These are phyloP conservation scores for Plectropomus leopardus DNA, from an alignment of 2,113 vertebrate species.

Conservation along the genomic window DNA sequence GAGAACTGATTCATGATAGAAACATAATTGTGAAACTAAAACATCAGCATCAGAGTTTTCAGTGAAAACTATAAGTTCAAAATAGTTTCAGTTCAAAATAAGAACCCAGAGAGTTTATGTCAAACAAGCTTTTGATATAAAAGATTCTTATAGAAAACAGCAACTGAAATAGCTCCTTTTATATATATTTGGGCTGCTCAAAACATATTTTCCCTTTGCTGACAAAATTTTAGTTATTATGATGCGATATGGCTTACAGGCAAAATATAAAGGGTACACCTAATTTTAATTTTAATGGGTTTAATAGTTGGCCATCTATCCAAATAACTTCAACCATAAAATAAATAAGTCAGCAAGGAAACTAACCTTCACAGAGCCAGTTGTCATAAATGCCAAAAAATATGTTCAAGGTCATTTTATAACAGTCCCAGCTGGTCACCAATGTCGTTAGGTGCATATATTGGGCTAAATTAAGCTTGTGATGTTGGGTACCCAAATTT, in stretches of 20 bases:
- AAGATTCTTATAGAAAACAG: neutral
- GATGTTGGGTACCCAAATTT: no score
- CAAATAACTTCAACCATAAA: neutral
- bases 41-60: slow-evolving; percentile 33
- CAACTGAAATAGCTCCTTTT: no score
- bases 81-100: neutral
- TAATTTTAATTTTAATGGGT: neutral
- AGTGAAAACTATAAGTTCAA: no score
- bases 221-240: neutral
- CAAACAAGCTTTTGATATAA: neutral
- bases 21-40: slow-evolving; percentile 67
- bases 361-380: no score
- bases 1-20: slow-evolving; percentile 66
- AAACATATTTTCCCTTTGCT: neutral
- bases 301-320: neutral
- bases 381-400: neutral
- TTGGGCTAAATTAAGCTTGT: no score
- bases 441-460: no score
- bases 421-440: no score
- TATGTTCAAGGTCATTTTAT: no score
- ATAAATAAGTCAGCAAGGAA: no score
- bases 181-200: neutral
- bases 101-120: neutral
- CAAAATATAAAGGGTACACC: neutral
- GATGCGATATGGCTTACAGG: neutral